Evolutionary conservation across 2,113 vertebrate genomes (phyloP), one percentile per base, ranked within the genome.

Genomic region (Pseudonaja textilis): DNA sequence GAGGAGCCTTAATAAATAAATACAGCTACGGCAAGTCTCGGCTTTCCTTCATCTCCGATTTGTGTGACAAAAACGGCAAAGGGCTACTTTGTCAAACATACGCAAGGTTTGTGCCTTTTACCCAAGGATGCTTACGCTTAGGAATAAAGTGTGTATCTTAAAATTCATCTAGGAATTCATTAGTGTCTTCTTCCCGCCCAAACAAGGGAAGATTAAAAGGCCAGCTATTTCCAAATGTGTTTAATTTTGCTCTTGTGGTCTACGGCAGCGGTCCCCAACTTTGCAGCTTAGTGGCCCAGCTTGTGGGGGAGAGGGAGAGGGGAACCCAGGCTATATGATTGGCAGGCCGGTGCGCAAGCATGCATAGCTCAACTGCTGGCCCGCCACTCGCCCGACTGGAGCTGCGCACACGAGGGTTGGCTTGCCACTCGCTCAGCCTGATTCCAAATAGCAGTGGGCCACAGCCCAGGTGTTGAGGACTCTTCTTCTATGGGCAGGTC

Each of bases 1-100:
- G 91, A 91, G 56, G 91, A 57, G 94, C 95, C 96, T 93, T 96
- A 97, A 97, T 96, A 96, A 97, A 96, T 94, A 96, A 97, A 96
- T 94, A 92, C 91, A 95, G 88, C 56, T 92, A 94, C 94, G 95
- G 50, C 74, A 93, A 23, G 54, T 9, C 39, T 74, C 59, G 54
- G 89, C 23, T 92, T 91, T 90, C 86, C 56, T 45, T 92, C 86
- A 92, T 29, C 89, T 91, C 89, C 20, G 12, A n/a, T 57, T 34
- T 52, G 86, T 93, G 89, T 50, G 56, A 1, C 0, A 11, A 50
- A 57, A 22, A 81, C n/a, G 1, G 3, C 20, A n/a, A 50, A 25
- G 20, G 5, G 47, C 12, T 55, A 25, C 89, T 93, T 39, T 20
- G 88, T 55, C 26, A 94, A 88, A 69, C 5, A 5, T 5, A 90